Evolutionary conservation across 2,113 vertebrate species (phyloP).

Genomic region (Oenanthe melanoleuca): DNA sequence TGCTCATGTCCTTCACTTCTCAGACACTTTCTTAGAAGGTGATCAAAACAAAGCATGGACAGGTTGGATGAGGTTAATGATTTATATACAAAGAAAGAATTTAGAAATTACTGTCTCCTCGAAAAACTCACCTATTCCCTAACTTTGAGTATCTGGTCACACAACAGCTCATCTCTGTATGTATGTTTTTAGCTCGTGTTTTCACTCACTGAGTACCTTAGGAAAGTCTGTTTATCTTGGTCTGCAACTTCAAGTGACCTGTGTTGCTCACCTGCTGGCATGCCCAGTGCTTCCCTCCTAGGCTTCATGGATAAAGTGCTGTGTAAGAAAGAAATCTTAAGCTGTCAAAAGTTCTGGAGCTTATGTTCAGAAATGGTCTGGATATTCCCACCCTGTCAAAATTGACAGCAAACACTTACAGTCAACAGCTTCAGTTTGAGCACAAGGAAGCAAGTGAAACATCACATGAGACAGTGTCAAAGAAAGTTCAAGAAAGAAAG

Average conservation of each 20-base stretch:
- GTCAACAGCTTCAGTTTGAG: background rate
- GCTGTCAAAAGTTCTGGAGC: background rate
- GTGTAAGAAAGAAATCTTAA: background rate
- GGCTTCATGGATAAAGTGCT: background rate
- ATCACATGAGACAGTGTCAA: background rate
- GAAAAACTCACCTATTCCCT: background rate
- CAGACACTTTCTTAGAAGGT: background rate
- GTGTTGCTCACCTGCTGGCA: background rate
- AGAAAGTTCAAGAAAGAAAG: background rate
- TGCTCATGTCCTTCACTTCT: background rate
- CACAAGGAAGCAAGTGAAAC: background rate
- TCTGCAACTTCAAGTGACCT: background rate
- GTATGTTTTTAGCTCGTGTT: background rate
- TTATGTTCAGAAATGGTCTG: background rate
- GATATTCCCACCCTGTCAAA: background rate
- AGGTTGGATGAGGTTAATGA: background rate
- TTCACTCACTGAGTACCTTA: background rate
- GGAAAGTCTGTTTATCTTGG: background rate
- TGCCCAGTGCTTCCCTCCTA: background rate
- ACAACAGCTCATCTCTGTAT: background rate
- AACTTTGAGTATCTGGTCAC: background rate
- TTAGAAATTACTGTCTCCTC: background rate
- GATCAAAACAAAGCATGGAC: background rate
- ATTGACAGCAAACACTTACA: background rate
- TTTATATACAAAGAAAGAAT: background rate